Evolutionary conservation across 1,140 invertebrate species (phyloP), one percentile per base, ranked within the genome.

Genomic region (Drosophila saltans): DNA sequence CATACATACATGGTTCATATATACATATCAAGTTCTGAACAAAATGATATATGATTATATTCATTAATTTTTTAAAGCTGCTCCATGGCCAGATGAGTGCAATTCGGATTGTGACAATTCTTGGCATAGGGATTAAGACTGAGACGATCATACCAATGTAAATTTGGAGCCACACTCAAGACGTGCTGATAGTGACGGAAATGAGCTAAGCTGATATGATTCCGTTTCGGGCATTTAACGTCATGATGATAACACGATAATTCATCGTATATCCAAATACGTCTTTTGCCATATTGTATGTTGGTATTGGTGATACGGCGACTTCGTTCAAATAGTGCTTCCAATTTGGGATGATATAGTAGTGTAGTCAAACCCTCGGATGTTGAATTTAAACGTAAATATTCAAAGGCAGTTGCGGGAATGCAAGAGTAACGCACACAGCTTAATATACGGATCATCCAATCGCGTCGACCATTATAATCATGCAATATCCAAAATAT

Each of bases 181-280:
- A 11, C 26, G 3, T 11, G 1, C 58, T 77, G 66, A 8, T 39
- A 77, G 0, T 36, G 9, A 1, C 16, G 2, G 11, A 73, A 73
- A 40, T 69, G 62, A 1, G n/a, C 55, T 1, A 72, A 11, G 0
- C 26, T 73, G 0, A 77, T 24, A n/a, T 43, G 69, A 9, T 69
- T 66, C n/a, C 75, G 71, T 2, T 40, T 24, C 7, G 36, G 48
- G n/a, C 71, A 74, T 3, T 66, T 57, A 5, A 43, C 43, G n/a
- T 69, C 66, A 6, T 77, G 75, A 61, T 77, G 75, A 43, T 74
- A 74, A 0, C 16, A 24, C n/a, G 71, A 66, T 1, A 66, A 10
- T 0, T 21, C 16, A 45, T 77, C 75, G 10, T 58, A 73, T 2
- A 77, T 45, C 71, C 75, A 77, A 26, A 66, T 73, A 52, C 75